phyloP scores from a whole-genome alignment of 1,140 invertebrate species.

The Proctacanthus coquilletti region DNA sequence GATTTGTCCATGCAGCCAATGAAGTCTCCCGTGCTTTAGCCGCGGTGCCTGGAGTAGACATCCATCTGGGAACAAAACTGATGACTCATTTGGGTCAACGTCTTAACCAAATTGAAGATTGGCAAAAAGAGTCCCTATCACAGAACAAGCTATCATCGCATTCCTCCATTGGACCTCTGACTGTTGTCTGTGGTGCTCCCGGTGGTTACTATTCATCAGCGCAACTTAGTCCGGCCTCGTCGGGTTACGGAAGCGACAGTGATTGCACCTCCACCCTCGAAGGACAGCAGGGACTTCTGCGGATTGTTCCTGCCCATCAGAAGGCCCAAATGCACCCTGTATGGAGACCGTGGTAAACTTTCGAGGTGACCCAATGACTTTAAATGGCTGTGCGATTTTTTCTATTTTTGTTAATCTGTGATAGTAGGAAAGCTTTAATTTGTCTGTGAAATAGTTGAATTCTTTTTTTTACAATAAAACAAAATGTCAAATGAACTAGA shows the following conservation, averaged over 20 bases:
- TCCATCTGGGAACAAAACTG: slow-evolving; percentile 64
- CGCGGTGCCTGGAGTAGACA: slow-evolving; percentile 65
- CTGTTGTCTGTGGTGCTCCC: slow-evolving; percentile 15
- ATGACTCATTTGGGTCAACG: slow-evolving; percentile 76
- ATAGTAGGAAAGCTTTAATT: no score
- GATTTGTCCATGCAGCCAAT: slow-evolving; percentile 81
- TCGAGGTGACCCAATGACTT: no score
- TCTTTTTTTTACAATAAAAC: no score
- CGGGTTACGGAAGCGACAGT: slow-evolving; percentile 26
- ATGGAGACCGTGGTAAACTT: slow-evolving; percentile 26
- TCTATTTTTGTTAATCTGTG: no score
- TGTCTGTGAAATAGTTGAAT: no score
- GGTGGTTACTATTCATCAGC: background rate
- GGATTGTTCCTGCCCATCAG: slow-evolving; percentile 10
- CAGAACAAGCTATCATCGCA: no score
- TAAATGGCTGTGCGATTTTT: no score
- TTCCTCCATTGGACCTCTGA: slow-evolving; percentile 12
- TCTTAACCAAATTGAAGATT: slow-evolving; percentile 41
- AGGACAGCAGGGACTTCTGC: slow-evolving; percentile 15
- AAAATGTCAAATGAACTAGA: no score
- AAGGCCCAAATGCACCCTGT: slow-evolving; percentile 8
- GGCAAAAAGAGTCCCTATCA: slow-evolving; percentile 7
- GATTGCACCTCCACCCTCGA: slow-evolving; percentile 6
- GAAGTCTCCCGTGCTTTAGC: slow-evolving; percentile 79
- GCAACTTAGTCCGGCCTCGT: slow-evolving; percentile 19